Percentiles rank a stretch among this genome's conserved stretches.
These are phyloP conservation scores for Poecilia latipinna DNA, from an alignment of 2,113 vertebrate species.

Conservation along the genomic window DNA sequence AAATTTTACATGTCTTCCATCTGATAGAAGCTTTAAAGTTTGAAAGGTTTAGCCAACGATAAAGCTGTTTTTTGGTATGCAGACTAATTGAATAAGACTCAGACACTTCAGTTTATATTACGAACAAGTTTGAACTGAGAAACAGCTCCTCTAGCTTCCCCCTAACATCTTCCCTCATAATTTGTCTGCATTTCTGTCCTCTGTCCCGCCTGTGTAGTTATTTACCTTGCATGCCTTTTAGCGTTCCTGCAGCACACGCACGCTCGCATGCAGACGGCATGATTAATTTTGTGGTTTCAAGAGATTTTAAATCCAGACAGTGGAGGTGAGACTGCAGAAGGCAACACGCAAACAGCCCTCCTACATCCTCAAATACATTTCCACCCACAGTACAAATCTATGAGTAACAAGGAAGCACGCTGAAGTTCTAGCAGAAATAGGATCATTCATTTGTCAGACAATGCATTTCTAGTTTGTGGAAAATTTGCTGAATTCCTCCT, in stretches of 20 bases:
- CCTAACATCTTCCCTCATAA: conserved; percentile 32
- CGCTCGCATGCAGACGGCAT: conserved; percentile 17
- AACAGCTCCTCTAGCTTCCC: neutral
- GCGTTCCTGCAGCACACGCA: conserved; percentile 6
- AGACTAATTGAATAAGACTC: neutral
- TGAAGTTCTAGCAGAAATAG: neutral
- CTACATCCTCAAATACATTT: conserved; percentile 22
- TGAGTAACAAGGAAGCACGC: conserved; percentile 21
- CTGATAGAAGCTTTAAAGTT: neutral
- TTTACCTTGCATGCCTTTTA: conserved; percentile 7
- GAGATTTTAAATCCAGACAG: conserved; percentile 34
- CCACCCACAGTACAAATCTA: neutral
- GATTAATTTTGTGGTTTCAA: conserved; percentile 20
- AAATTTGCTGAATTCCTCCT: conserved; percentile 6
- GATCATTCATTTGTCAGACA: conserved; percentile 1
- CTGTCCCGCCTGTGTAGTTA: conserved; percentile 17
- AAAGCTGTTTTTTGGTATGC: neutral
- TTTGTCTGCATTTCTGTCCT: neutral
- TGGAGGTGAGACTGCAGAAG: conserved; percentile 24
- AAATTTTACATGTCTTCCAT: neutral
- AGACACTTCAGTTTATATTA: neutral
- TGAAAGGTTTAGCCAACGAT: neutral
- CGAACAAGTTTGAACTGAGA: neutral
- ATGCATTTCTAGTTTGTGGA: conserved; percentile 1
- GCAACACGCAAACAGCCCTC: conserved; percentile 14